Base-by-base conservation (phyloP, 2,888 invertebrate species). In the Formica aserva region DNA sequence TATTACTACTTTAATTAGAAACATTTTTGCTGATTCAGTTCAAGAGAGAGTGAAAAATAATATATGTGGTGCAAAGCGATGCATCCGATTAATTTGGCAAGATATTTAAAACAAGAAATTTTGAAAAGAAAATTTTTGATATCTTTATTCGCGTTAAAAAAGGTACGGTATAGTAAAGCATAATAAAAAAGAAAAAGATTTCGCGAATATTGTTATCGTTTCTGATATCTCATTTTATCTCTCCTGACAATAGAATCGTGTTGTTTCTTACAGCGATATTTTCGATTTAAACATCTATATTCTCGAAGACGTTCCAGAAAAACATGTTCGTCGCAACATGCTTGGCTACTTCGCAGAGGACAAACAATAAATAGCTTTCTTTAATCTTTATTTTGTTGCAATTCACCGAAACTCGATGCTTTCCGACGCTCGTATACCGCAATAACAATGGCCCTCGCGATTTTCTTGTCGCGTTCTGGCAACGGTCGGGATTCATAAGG, bases 391-490 rank as follows among this genome's bases (percentile, higher is more conserved):
- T 78, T 41, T 69, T 57, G 55, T 72, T 45, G 57, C 72, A 72
- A 71, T 78, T 52, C 18, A 32, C 26, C 45, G 35, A 60, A 57
- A 80, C 78, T 80, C 78, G 75, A 74, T 74, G 78, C 75, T 72
- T 80, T 74, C 75, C 78, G 60, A 74, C 74, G 45, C 38, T 71
- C 45, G 78, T 78, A 45, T 18, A 41, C 74, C 57, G 41, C 78
- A 72, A 78, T 35, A 80, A 80, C 60, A 80, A 74, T 18, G 74
- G 26, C 13, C 60, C 60, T 45, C 45, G 32, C 60, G 78, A 60
- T 26, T 69, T 78, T 69, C 60, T 78, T 71, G 57, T 71, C 72
- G 57, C 57, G 52, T 77, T 65, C 72, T 72, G 75, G 78, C 78
- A 80, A 80, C 60, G 60, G 22, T 26, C 75, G 45, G 15, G 74